Base-by-base conservation (phyloP, 1,140 invertebrate genomes). In the Megathymus violae region DNA sequence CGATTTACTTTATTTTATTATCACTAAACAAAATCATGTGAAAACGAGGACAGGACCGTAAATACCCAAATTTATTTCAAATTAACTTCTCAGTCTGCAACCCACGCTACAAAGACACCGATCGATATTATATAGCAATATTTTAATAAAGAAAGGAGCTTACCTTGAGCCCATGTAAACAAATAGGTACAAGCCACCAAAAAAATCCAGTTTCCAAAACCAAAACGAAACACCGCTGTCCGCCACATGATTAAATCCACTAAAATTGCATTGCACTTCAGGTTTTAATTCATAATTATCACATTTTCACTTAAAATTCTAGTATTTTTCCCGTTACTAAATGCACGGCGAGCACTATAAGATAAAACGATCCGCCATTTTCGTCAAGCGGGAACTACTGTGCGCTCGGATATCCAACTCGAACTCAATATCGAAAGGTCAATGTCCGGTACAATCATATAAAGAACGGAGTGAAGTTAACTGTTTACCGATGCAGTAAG, bases 91-190 rank as follows among this genome's bases (percentile, higher is more conserved):
- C 41, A 22, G 40, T 22, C 13, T 4, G 13, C 27, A 31, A 43
- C 22, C 38, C 40, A 58, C 52, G 52, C 34, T 38, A 50, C 54
- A 56, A 25, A 14, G 56, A 43, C 56, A 56, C 27, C 76, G 84
- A 88, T 88, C 82, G 78, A 88, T 88, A 82, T 62, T 77, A 82
- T 82, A 80, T 75, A 71, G 69, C 70, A 82, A 81, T 88, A 87
- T 86, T 86, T 2, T 85, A 81, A 75, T 44, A 44, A 78, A 69
- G 74, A 78, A 82, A 83, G 76, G 73, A 75, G 71, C 82, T 82
- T 78, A 91, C 89, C 89, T 91, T 89, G 80, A 74, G 69, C 87
- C 66, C 86, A 90, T 85, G 89, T 91, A 91, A 91, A 91, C 88
- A 91, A 91, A 85, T 85, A 80, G 65, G 83, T 59, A 64, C 73